Evolutionary conservation across 2,888 invertebrate genomes (phyloP), one percentile per base, ranked within the genome.

Genomic region (Sinotaia quadrata): DNA sequence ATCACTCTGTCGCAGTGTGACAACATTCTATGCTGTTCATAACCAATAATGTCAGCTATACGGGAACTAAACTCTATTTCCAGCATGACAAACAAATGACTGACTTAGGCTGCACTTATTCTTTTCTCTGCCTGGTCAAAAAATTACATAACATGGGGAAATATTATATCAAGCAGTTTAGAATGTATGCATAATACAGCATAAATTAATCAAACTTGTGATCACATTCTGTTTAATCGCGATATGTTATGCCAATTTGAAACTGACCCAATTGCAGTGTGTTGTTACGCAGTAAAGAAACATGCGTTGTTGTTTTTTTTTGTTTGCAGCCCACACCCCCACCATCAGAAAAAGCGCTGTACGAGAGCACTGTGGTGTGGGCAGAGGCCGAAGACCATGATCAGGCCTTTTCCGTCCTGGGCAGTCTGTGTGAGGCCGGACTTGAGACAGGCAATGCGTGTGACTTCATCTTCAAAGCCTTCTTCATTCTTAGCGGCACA

Each of bases 321-420:
- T 29, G 21, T 52, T n/a, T 69, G 18, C 74, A 75, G 75, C 66
- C 72, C 67, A 76, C 73, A 8, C 71, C 71, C n/a, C 73, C 73
- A 8, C 74, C 78, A 2, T 67, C 72, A 10, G 78, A 76, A 37
- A 78, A 78, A 59, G 71, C 71, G 24, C 56, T 75, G 58, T 76
- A 78, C 62, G 76, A 76, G 41, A 76, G 75, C 56, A 75, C 76
- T 7, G 78, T 78, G 56, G 69, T 75, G 49, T 78, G 78, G 78
- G 68, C 76, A 18, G 78, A 76, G 12, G 62, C 69, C 10, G 72
- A 75, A n/a, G 75, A 75, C 18, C 49, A 68, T 2, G 78, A 78
- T 44, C 73, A 71, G 29, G 60, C 69, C n/a, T 75, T 70, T 60
- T 73, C 75, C 15, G 41, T 78, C 7, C 41, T 76, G 60, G 71